A percentile compares a stretch with the other conserved stretches of the same genome.
These are phyloP conservation scores for Anhinga anhinga DNA, from an alignment of 2,113 vertebrate genomes.

Conservation along the genomic window DNA sequence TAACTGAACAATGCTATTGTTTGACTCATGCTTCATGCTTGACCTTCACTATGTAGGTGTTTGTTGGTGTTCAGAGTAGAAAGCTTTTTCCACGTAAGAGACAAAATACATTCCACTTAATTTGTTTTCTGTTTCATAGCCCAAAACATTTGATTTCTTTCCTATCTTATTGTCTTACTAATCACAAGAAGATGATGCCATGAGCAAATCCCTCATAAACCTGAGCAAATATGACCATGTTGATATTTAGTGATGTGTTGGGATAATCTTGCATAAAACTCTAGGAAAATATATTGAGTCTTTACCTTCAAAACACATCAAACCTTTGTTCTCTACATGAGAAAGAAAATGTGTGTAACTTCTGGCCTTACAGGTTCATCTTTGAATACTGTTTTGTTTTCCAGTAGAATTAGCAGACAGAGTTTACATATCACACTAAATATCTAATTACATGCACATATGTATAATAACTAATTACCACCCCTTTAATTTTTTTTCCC, in stretches of 20 bases:
- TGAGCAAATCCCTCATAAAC: background rate
- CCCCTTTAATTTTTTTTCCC: background rate
- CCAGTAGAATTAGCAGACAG: background rate
- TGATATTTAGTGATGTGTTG: background rate
- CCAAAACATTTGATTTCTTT: background rate
- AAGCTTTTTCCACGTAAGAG: background rate
- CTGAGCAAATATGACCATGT: background rate
- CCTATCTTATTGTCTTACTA: background rate
- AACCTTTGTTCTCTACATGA: background rate
- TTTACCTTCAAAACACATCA: background rate
- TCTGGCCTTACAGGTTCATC: background rate
- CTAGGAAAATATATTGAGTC: background rate
- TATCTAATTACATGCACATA: slow-evolving; percentile 42
- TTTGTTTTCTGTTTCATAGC: background rate
- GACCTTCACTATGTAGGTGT: background rate
- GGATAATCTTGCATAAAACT: background rate
- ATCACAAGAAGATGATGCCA: background rate
- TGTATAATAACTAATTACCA: slow-evolving; percentile 38
- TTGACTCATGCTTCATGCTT: background rate
- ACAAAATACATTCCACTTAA: background rate
- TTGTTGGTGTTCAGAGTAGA: background rate
- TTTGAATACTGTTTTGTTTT: background rate
- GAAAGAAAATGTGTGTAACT: background rate
- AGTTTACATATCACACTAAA: slow-evolving; percentile 27
- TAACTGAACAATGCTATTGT: background rate